phyloP scores from a whole-genome alignment of 2,797 vertebrate species.

The Scolopax rusticola region DNA sequence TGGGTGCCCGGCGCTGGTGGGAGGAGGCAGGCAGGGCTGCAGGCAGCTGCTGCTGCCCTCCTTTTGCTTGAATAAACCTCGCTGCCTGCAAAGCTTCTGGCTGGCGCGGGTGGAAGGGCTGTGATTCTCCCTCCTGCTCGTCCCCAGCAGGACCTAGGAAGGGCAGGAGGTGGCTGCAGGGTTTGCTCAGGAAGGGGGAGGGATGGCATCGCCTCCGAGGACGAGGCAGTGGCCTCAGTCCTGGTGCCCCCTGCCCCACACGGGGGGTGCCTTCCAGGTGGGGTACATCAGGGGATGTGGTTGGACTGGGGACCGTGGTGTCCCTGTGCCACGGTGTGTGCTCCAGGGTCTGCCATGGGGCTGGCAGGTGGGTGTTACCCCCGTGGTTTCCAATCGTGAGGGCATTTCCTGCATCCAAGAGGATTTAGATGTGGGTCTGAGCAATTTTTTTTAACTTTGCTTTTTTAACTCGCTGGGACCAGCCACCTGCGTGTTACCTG shows the following conservation, averaged over 20 bases:
- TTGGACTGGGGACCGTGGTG: accelerated
- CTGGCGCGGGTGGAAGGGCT: not conserved
- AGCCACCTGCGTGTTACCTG: constrained; percentile 39
- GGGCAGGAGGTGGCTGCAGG: not conserved
- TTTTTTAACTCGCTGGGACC: constrained; percentile 44
- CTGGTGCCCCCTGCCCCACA: not conserved
- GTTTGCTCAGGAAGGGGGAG: not conserved
- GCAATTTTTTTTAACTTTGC: not conserved
- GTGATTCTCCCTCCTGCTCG: not conserved
- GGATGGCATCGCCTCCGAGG: not conserved
- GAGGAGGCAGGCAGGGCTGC: not conserved
- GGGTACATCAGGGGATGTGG: accelerated
- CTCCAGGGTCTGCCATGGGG: accelerated
- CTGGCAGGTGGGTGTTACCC: not conserved
- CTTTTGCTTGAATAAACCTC: constrained; percentile 54
- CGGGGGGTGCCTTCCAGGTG: accelerated
- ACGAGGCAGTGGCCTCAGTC: accelerated
- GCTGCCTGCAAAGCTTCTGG: not conserved
- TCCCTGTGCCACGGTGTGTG: accelerated
- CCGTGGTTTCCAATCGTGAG: accelerated
- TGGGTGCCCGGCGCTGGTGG: not conserved
- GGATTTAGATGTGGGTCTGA: not conserved
- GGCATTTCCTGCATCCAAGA: not conserved
- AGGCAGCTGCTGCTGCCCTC: constrained; percentile 45
- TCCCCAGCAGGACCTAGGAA: not conserved